phyloP scores from a whole-genome alignment of 1,140 invertebrate species.

The Heliconius eleuchia region DNA sequence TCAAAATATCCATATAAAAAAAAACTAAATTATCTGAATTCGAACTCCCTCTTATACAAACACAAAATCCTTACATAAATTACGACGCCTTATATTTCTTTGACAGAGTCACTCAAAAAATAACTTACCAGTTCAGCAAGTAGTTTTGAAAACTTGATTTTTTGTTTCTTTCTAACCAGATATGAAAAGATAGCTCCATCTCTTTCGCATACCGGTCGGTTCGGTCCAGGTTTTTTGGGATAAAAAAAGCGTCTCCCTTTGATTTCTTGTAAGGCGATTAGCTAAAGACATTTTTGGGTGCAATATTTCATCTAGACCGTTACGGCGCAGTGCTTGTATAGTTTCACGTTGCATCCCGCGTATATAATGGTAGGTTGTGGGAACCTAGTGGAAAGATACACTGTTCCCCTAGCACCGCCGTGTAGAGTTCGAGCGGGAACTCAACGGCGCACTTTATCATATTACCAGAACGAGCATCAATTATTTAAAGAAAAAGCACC shows the following conservation, averaged over 20 bases:
- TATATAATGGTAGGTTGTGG: too few relatives aligned
- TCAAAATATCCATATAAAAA: too few relatives aligned
- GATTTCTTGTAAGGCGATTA: constrained; percentile 11
- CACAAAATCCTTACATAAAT: not conserved
- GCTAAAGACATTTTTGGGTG: not conserved
- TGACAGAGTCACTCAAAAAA: constrained; percentile 1
- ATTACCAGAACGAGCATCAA: too few relatives aligned
- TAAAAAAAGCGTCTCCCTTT: constrained; percentile 28
- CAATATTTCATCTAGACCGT: not conserved
- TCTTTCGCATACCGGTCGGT: constrained; percentile 34
- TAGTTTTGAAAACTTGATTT: constrained; percentile 9
- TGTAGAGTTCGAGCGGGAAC: too few relatives aligned
- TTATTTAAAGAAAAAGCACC: too few relatives aligned
- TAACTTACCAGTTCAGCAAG: not conserved
- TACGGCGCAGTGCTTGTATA: not conserved
- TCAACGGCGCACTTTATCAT: too few relatives aligned
- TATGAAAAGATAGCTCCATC: not conserved
- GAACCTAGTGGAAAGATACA: too few relatives aligned
- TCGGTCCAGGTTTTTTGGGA: constrained; percentile 31
- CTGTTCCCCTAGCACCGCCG: too few relatives aligned
- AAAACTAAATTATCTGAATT: too few relatives aligned
- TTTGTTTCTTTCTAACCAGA: constrained; percentile 10
- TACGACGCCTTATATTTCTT: not conserved
- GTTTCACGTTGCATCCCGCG: too few relatives aligned
- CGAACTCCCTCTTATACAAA: too few relatives aligned